Percentiles rank a stretch among this genome's conserved stretches.
Evolutionary conservation across 2,888 invertebrate species (phyloP).

Genomic region (Nephrotoma appendiculata): DNA sequence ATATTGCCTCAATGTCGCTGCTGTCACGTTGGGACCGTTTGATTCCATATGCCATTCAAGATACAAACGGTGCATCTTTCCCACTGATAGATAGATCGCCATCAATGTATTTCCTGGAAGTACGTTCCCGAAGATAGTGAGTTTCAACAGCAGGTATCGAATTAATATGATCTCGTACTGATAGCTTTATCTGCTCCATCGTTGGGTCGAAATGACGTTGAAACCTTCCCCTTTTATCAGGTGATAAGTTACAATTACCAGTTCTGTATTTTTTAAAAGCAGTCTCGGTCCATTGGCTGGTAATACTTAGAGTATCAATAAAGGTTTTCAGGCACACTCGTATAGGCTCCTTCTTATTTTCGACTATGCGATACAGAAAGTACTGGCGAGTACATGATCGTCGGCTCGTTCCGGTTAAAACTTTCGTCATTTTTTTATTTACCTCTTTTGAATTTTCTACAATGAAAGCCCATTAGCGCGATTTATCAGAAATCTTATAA

Average conservation of each 20-base stretch:
- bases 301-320: no score
- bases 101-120: not conserved
- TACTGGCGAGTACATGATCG: no score
- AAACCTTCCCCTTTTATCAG: not conserved
- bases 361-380: no score
- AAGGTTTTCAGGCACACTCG: no score
- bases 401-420: not conserved
- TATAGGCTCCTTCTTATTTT: no score
- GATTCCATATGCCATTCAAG: not conserved
- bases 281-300: no score
- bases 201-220: not conserved
- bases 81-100: not conserved
- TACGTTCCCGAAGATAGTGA: not conserved
- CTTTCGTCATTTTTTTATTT: not conserved
- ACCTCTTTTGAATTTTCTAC: not conserved
- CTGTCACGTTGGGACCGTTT: not conserved
- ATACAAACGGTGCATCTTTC: not conserved
- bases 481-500: not conserved
- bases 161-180: not conserved
- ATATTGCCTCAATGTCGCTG: not conserved
- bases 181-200: not conserved
- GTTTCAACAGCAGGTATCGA: not conserved
- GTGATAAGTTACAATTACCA: not conserved
- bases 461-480: not conserved
- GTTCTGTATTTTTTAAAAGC: no score